phyloP scores from a whole-genome alignment of 2,888 invertebrate species.

The Gastrophysa polygoni region DNA sequence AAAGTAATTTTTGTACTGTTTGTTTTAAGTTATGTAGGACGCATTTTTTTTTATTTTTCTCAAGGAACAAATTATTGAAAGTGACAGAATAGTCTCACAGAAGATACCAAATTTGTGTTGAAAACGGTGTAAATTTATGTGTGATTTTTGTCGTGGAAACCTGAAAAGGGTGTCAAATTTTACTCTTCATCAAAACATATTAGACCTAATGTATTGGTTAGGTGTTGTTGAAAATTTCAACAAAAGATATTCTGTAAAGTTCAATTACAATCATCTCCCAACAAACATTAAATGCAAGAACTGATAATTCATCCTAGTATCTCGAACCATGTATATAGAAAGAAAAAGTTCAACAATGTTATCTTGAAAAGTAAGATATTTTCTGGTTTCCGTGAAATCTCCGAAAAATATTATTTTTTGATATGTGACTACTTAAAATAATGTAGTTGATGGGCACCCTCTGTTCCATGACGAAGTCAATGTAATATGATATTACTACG shows the following conservation, averaged over 20 bases:
- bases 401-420: too few species aligned
- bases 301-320: too few species aligned
- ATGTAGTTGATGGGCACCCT: neutral
- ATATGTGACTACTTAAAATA: too few species aligned
- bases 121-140: neutral
- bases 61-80: conserved; percentile 13
- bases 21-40: conserved; percentile 12
- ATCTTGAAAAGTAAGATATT: too few species aligned
- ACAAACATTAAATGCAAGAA: too few species aligned
- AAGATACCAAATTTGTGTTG: conserved; percentile 52
- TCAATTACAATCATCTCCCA: too few species aligned
- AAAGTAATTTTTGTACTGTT: conserved; percentile 58
- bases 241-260: too few species aligned
- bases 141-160: neutral
- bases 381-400: too few species aligned
- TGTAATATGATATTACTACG: neutral
- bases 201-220: too few species aligned
- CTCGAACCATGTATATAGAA: too few species aligned
- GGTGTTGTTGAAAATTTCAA: too few species aligned
- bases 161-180: neutral
- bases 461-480: neutral
- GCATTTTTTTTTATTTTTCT: neutral
- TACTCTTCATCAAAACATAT: neutral
- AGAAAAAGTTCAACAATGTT: too few species aligned
- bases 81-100: conserved; percentile 43